Evolutionary conservation across 1,140 invertebrate species (phyloP).

Genomic region (Carposina sasakii): DNA sequence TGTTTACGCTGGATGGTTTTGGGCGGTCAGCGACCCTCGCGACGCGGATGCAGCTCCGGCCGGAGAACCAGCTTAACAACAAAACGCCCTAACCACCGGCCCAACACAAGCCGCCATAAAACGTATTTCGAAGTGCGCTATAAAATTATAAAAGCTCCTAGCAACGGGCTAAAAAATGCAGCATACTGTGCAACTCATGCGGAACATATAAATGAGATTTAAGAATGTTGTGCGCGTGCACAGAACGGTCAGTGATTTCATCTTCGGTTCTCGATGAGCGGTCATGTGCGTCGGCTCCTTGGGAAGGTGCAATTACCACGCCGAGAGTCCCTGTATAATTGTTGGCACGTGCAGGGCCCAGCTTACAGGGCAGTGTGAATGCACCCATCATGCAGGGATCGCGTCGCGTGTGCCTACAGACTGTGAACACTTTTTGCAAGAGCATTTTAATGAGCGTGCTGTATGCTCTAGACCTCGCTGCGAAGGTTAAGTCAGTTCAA

Average conservation of each 20-base stretch:
- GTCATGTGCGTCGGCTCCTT: conserved; percentile 42
- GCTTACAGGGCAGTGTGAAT: conserved; percentile 31
- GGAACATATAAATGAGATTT: conserved; percentile 37
- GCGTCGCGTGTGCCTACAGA: conserved; percentile 29
- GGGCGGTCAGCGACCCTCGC: conserved; percentile 57
- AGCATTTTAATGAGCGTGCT: conserved; percentile 28
- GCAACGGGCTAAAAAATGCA: too few relatives aligned
- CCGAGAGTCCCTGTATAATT: conserved; percentile 48
- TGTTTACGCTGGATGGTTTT: conserved; percentile 50
- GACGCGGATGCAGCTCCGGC: conserved; percentile 42
- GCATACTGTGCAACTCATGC: conserved; percentile 30
- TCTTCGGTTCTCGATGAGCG: conserved; percentile 49
- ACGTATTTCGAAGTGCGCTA: conserved; percentile 36
- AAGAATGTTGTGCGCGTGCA: conserved; percentile 43
- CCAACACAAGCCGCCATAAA: conserved; percentile 36
- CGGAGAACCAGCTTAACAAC: conserved; percentile 13
- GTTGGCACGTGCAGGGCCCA: conserved; percentile 61
- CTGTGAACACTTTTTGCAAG: conserved; percentile 30
- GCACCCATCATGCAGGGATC: conserved; percentile 27
- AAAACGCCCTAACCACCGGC: conserved; percentile 34
- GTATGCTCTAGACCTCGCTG: conserved; percentile 32
- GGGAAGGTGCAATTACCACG: conserved; percentile 34
- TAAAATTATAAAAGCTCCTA: too few relatives aligned
- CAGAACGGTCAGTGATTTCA: conserved; percentile 42
- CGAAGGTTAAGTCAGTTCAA: conserved; percentile 44